Percentiles rank a stretch among this genome's conserved stretches.
Conservation (phyloP, 2,797 vertebrate species). For the Cercopithecus mitis region DNA sequence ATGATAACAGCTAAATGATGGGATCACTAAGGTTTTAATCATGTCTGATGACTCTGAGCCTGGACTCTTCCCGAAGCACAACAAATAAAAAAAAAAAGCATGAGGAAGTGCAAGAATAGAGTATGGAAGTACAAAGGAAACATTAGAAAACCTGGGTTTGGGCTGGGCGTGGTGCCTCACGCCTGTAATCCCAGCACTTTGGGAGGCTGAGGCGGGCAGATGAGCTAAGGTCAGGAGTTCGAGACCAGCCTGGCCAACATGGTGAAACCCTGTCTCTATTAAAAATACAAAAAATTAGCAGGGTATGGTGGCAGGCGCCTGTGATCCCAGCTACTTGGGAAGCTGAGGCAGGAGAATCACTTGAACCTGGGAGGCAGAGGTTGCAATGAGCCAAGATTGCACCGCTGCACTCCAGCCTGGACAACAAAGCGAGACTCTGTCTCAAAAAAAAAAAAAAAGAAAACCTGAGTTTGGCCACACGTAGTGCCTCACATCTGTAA, state of each 20-base stretch:
- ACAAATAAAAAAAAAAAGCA: constrained; percentile 3
- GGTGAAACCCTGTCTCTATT: neutral
- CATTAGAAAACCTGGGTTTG: neutral
- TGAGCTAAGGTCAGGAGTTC: neutral
- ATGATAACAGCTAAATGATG: neutral
- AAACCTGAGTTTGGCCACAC: neutral
- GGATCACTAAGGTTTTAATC: neutral
- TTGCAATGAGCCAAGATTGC: neutral
- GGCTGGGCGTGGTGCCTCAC: neutral
- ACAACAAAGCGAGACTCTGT: neutral
- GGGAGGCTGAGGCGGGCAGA: neutral
- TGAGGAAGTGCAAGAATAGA: neutral
- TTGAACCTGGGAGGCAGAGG: neutral
- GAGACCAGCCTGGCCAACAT: neutral
- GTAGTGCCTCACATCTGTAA: neutral
- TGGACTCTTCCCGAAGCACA: neutral
- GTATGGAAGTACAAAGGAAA: constrained; percentile 16
- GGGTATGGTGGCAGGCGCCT: neutral
- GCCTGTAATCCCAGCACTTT: neutral
- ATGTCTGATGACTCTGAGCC: constrained; percentile 17
- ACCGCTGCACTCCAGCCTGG: neutral
- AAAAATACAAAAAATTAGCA: neutral
- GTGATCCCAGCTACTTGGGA: neutral
- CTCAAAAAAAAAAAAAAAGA: neutral
- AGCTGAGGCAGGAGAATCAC: neutral